Conservation (phyloP, 2,888 invertebrate species). For the Mythimna lalbum region DNA sequence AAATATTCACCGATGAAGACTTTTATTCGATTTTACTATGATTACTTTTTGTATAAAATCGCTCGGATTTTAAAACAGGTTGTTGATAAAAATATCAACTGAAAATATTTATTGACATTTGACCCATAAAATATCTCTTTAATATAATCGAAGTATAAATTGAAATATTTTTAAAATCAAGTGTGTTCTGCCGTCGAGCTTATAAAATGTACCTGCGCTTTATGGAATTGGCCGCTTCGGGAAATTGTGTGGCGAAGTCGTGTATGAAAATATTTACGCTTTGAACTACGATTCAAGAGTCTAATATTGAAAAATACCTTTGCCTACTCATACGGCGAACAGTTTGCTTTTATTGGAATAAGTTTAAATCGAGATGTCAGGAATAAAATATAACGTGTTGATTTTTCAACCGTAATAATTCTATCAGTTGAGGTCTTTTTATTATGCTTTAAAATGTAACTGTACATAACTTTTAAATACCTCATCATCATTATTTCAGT, state of each 20-base stretch:
- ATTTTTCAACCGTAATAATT: not conserved
- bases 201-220: slow-evolving; percentile 76
- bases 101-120: slow-evolving; percentile 35
- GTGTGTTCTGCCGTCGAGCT: slow-evolving; percentile 66
- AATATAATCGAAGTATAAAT: slow-evolving; percentile 63
- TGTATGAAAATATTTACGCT: slow-evolving; percentile 77
- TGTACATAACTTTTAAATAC: slow-evolving; percentile 2
- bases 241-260: slow-evolving; percentile 72
- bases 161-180: slow-evolving; percentile 66
- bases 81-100: no score
- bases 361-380: slow-evolving; percentile 14
- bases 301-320: slow-evolving; percentile 71
- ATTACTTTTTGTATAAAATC: not conserved
- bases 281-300: slow-evolving; percentile 69
- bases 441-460: not conserved
- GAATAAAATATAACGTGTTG: slow-evolving; percentile 1
- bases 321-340: slow-evolving; percentile 67
- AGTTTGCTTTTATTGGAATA: slow-evolving; percentile 28
- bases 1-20: not conserved
- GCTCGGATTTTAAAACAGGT: not conserved
- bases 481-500: not conserved
- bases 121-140: slow-evolving; percentile 54
- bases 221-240: slow-evolving; percentile 74
- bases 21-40: not conserved
- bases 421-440: not conserved